Conservation (phyloP, 2,888 invertebrate genomes). For the Parasteatoda lunata region DNA sequence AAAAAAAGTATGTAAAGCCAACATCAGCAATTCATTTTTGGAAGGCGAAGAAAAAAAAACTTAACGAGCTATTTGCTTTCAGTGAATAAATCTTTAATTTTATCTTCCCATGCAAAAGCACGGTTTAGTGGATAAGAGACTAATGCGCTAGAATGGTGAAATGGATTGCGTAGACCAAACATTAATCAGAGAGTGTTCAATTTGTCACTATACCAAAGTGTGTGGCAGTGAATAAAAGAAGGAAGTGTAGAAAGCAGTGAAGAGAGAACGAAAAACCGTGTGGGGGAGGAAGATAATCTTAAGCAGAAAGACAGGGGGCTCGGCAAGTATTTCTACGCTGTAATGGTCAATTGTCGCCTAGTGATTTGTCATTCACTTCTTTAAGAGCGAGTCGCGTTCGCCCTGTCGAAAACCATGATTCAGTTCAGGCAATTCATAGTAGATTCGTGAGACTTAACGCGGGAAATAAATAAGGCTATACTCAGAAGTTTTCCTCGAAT, state of each 20-base stretch:
- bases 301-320: constrained; percentile 30
- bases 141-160: constrained; percentile 57
- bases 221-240: constrained; percentile 59
- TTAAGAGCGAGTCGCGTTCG: constrained; percentile 21
- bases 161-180: constrained; percentile 59
- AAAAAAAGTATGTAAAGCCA: too few relatives aligned
- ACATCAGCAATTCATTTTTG: too few relatives aligned
- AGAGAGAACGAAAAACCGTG: constrained; percentile 60
- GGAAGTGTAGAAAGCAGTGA: constrained; percentile 34
- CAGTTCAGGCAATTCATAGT: constrained; percentile 40
- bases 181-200: constrained; percentile 63
- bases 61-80: too few relatives aligned
- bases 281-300: constrained; percentile 58
- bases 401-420: constrained; percentile 37
- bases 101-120: constrained; percentile 30
- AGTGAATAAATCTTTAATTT: constrained; percentile 32
- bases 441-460: constrained; percentile 30
- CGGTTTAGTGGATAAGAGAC: constrained; percentile 51
- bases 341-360: constrained; percentile 55
- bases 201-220: constrained; percentile 63
- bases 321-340: constrained; percentile 63
- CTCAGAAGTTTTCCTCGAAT: constrained; percentile 24
- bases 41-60: too few relatives aligned
- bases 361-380: constrained; percentile 53
- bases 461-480: constrained; percentile 15